phyloP scores from a whole-genome alignment of 2,888 invertebrate species.

The Pardosa pseudoannulata region DNA sequence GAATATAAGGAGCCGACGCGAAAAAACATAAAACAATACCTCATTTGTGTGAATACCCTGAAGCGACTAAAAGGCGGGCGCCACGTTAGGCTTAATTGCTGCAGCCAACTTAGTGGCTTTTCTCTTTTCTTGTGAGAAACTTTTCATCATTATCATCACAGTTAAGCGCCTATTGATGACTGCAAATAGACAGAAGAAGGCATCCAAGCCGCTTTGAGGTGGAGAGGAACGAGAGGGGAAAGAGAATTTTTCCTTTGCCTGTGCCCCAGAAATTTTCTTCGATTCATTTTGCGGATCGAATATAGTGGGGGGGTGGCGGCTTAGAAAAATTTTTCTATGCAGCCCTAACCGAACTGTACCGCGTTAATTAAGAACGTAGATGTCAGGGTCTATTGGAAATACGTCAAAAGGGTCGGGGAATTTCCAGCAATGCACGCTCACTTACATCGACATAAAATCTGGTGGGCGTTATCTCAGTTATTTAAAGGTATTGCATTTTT shows the following conservation, averaged over 20 bases:
- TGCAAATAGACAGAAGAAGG: slow-evolving; percentile 23
- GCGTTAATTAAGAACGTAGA: slow-evolving; percentile 48
- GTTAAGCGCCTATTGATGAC: slow-evolving; percentile 52
- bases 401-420: slow-evolving; percentile 18
- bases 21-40: slow-evolving; percentile 69
- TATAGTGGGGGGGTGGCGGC: not conserved
- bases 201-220: slow-evolving; percentile 49
- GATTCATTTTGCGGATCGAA: slow-evolving; percentile 39
- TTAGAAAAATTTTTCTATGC: slow-evolving; percentile 16
- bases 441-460: no score
- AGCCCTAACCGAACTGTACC: not conserved
- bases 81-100: slow-evolving; percentile 68
- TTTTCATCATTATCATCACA: slow-evolving; percentile 70
- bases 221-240: slow-evolving; percentile 20
- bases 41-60: slow-evolving; percentile 70
- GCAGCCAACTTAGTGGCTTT: slow-evolving; percentile 42
- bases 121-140: slow-evolving; percentile 50
- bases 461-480: no score
- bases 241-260: slow-evolving; percentile 24
- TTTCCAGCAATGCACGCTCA: not conserved
- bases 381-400: slow-evolving; percentile 35
- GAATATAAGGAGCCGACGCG: slow-evolving; percentile 17
- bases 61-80: slow-evolving; percentile 56
- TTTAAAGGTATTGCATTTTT: no score
- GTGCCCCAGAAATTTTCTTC: not conserved